Base-by-base conservation (phyloP, 2,797 vertebrate species). In the Pangasius larnaudii region DNA sequence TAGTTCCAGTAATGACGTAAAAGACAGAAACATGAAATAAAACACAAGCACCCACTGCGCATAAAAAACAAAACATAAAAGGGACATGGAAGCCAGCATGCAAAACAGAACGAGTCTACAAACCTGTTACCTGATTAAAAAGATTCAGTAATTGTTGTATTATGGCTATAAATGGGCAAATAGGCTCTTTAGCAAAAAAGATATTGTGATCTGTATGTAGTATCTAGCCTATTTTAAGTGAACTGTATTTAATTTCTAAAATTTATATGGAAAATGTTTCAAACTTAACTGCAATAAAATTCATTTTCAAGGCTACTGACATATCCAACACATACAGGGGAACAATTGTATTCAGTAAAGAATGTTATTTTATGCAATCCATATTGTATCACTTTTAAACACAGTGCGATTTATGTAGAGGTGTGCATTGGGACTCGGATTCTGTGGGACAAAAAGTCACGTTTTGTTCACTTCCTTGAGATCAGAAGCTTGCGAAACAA, bases 1-100 rank as follows among this genome's bases (percentile, higher is more conserved):
- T 92, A 90, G 91, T 39, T 91, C 85, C 85, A 86, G 92, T 90
- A 90, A 84, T 90, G 91, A 94, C 33, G 91, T 86, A 77, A 94
- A 84, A 89, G 27, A 93, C 75, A 92, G 39, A 91, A 87, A 91
- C 86, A 91, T 61, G 81, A 86, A 85, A 91, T 88, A 90, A 91
- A 89, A 92, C 75, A 91, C 90, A 91, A 79, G 42, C 49, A 87
- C 46, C 39, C 2, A 86, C 33, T 72, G 72, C 90, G 69, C 80
- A 63, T 72, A 85, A 88, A 90, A 90, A 33, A 86, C 11, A 65
- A 88, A 71, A 86, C 61, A 87, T 51, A 88, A 74, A 49, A 49
- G 88, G 72, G 67, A 75, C 59, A 67, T 42, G 33, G 33, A 80
- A 56, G 24, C n/a, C 75, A 78, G 82, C 69, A 92, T 84, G 89